These are phyloP conservation scores for Sisyra nigra DNA, from an alignment of 2,888 invertebrate genomes.

Conservation along the genomic window DNA sequence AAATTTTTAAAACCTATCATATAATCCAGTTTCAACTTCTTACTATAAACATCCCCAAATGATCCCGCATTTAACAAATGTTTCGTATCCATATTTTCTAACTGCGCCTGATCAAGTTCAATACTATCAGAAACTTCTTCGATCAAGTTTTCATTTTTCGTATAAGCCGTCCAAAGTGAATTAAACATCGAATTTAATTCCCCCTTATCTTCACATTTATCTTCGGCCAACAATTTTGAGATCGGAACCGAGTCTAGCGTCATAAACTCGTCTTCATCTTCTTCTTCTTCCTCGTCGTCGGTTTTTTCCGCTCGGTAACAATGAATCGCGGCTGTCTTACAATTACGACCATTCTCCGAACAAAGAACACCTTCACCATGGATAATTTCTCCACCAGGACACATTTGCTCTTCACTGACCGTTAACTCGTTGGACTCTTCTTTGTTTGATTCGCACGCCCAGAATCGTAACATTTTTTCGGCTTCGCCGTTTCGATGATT, in stretches of 20 bases:
- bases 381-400: conserved; percentile 14
- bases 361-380: conserved; percentile 24
- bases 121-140: conserved; percentile 21
- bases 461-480: conserved; percentile 31
- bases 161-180: conserved; percentile 16
- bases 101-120: conserved; percentile 20
- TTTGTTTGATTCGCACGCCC: conserved; percentile 33
- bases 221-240: conserved; percentile 12
- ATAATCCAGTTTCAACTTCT: conserved; percentile 3
- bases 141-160: conserved; percentile 8
- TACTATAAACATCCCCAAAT: conserved; percentile 25
- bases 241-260: conserved; percentile 10
- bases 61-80: conserved; percentile 13
- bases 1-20: background rate
- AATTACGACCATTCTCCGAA: conserved; percentile 23
- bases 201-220: conserved; percentile 14
- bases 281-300: conserved; percentile 2
- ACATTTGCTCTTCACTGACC: conserved; percentile 13
- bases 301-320: conserved; percentile 19
- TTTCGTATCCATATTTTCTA: conserved; percentile 19
- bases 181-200: conserved; percentile 17
- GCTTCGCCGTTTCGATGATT: conserved; percentile 32
- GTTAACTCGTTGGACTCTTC: conserved; percentile 15
- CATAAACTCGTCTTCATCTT: conserved; percentile 3
- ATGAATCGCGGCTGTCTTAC: conserved; percentile 24